A percentile compares a stretch with the other conserved stretches of the same genome.
phyloP scores from a whole-genome alignment of 2,113 vertebrate species.

The Larimichthys polyactis region DNA sequence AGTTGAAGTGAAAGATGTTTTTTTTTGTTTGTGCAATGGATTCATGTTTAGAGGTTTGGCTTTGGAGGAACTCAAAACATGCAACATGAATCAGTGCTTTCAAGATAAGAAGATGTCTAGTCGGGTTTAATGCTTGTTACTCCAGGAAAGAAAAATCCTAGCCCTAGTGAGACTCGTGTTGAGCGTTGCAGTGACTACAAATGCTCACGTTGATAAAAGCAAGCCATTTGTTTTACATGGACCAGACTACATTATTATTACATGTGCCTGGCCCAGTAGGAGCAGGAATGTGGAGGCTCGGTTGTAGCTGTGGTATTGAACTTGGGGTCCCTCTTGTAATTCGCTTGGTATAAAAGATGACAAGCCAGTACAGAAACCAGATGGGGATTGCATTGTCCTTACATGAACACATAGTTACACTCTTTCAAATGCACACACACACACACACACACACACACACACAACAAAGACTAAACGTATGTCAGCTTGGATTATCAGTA shows the following conservation, averaged over 20 bases:
- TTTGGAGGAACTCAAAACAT: conserved; percentile 9
- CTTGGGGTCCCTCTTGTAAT: conserved; percentile 40
- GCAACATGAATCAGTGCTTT: background rate
- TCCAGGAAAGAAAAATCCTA: conserved; percentile 14
- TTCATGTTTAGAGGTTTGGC: conserved; percentile 13
- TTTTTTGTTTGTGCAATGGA: conserved; percentile 10
- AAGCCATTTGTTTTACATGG: conserved; percentile 46
- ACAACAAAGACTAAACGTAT: conserved; percentile 3
- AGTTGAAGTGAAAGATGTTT: background rate
- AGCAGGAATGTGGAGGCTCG: conserved; percentile 1
- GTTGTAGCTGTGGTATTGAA: background rate
- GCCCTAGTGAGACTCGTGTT: conserved; percentile 25
- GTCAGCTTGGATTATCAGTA: conserved; percentile 42
- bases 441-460: background rate
- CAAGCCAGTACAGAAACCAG: conserved; percentile 74
- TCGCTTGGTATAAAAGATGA: conserved; percentile 60
- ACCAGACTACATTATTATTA: conserved; percentile 18
- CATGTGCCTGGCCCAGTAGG: conserved; percentile 17
- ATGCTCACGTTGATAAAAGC: conserved; percentile 33
- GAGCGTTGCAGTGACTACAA: conserved; percentile 4
- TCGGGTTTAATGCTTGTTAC: conserved; percentile 33
- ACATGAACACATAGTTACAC: conserved; percentile 41
- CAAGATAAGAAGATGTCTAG: background rate
- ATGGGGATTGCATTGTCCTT: conserved; percentile 67
- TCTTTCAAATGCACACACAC: background rate